Base-by-base conservation (phyloP, 1,140 invertebrate species). In the Zelostemma sp. region DNA sequence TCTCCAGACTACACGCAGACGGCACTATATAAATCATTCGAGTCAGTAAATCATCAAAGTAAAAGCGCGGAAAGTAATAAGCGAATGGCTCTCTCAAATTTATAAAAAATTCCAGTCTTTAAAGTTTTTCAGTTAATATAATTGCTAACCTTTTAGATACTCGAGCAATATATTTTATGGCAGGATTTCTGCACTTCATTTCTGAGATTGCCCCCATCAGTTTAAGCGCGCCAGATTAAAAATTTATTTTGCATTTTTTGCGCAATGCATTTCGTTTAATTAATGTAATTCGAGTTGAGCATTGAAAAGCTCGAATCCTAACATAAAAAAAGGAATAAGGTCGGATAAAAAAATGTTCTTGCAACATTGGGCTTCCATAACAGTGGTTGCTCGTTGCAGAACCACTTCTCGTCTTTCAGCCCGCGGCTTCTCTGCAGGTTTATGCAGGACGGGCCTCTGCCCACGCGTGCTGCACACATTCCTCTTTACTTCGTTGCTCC, bases 391-490 rank as follows among this genome's bases (percentile, higher is more conserved):
- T 77, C 65, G 70, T 77, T 75, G 69, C 68, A 66, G 69, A 76
- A 75, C 79, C 78, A 78, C 78, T 76, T 79, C 77, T 77, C 73
- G 76, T 80, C 73, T 77, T 68, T 68, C 74, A 77, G 76, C 77
- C 80, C 68, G 68, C 68, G 72, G 68, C 73, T 74, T 58, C 56
- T 63, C 68, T 73, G 65, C 67, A 66, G 72, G 73, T 76, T 72
- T 67, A 72, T 59, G 64, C 21, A 46, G 67, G 56, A 60, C 58
- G 17, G 49, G 59, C 68, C 69, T 65, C 78, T 77, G 73, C 78
- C 80, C 78, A 80, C 78, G 80, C 80, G 78, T 65, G 33, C 11
- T 35, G 70, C 66, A 54, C 58, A 72, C 77, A 80, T 80, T 78
- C 78, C 55, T 65, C 63, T 62, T 47, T 56, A 11, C 15, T 19